These are phyloP conservation scores for Macaria liturata DNA, from an alignment of 2,888 invertebrate species.

Conservation along the genomic window DNA sequence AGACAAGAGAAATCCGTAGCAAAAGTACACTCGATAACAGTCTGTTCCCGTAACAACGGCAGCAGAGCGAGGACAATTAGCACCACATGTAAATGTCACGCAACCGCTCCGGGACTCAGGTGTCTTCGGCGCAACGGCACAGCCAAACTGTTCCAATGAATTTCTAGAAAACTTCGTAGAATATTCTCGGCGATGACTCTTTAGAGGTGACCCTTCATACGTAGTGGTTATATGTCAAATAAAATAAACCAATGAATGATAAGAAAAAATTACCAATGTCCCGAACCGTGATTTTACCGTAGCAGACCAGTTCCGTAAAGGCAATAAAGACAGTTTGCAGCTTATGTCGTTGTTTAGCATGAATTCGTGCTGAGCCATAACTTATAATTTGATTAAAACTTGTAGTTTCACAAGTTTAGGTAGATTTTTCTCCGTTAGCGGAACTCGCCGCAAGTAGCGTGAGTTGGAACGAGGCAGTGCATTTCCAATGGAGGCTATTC, in stretches of 20 bases:
- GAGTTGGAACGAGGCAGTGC: constrained; percentile 14
- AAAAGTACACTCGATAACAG: constrained; percentile 61
- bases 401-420: constrained; percentile 32
- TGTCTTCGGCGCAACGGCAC: constrained; percentile 35
- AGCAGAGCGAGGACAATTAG: constrained; percentile 62
- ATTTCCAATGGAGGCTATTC: constrained; percentile 33
- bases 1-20: constrained; percentile 62
- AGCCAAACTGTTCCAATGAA: constrained; percentile 19
- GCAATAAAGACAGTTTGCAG: too few species aligned
- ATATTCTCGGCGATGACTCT: constrained; percentile 13
- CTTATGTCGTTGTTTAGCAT: constrained; percentile 6
- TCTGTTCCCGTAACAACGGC: constrained; percentile 59
- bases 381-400: constrained; percentile 40
- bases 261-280: too few species aligned
- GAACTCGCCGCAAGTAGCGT: constrained; percentile 30
- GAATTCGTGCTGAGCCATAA: constrained; percentile 25
- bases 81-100: constrained; percentile 73
- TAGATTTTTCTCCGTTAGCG: constrained; percentile 33
- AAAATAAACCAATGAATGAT: too few species aligned
- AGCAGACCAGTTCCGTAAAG: too few species aligned
- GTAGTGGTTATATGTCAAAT: constrained; percentile 2
- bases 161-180: constrained; percentile 12
- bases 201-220: not conserved
- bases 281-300: too few species aligned
- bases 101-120: constrained; percentile 44